phyloP scores from a whole-genome alignment of 2,113 vertebrate genomes.

The Nycticebus coucang region DNA sequence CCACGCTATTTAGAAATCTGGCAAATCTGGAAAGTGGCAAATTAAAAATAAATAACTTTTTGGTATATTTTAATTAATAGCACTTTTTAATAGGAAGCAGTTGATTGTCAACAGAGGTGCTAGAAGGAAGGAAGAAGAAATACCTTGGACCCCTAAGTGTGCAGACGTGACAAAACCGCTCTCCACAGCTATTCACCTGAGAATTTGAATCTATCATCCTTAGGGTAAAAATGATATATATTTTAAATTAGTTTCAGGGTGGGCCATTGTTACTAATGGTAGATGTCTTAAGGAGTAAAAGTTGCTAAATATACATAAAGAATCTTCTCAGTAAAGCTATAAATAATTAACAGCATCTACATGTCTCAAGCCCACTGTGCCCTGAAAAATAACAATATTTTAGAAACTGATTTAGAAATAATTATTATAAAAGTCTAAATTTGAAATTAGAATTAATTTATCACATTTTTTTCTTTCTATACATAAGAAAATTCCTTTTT shows the following conservation, averaged over 20 bases:
- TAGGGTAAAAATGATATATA: background rate
- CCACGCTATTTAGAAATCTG: background rate
- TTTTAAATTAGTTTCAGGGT: background rate
- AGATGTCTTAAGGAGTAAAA: background rate
- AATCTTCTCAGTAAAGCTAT: background rate
- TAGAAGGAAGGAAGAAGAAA: background rate
- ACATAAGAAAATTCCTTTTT: constrained; percentile 33
- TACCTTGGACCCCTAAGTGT: rapidly evolving
- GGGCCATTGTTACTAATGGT: background rate
- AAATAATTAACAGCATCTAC: constrained; percentile 5
- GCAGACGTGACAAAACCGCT: background rate
- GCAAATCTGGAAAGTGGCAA: background rate
- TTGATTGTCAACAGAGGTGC: background rate
- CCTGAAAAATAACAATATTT: background rate
- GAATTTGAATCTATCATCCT: background rate
- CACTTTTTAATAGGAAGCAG: background rate
- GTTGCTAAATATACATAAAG: background rate
- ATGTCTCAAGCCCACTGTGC: background rate
- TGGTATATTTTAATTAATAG: constrained; percentile 19
- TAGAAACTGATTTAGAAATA: constrained; percentile 28
- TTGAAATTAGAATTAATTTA: constrained; percentile 58
- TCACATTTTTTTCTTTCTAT: constrained; percentile 22
- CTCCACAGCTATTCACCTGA: background rate
- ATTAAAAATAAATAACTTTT: background rate
- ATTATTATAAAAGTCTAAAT: constrained; percentile 35